These are phyloP conservation scores for Aphelenchoides bicaudatus DNA, from an alignment of 2,888 invertebrate species.

Conservation along the genomic window DNA sequence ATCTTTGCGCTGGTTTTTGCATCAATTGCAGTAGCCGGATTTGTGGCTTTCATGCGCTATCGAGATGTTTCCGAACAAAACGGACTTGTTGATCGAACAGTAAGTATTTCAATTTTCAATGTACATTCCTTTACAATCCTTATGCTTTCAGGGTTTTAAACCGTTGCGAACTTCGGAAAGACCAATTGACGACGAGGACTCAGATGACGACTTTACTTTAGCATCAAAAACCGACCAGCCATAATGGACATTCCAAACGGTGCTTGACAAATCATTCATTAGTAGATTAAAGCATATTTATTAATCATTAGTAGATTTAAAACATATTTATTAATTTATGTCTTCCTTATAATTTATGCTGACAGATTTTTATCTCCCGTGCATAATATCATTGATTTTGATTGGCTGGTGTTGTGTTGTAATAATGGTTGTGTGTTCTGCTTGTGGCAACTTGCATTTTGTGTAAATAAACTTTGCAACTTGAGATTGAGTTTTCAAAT, in stretches of 20 bases:
- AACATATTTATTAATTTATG: too few relatives aligned
- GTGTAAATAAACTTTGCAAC: too few relatives aligned
- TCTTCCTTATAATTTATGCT: too few relatives aligned
- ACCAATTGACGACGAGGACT: conserved; percentile 24
- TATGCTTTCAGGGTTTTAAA: conserved; percentile 50
- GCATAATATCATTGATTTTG: too few relatives aligned
- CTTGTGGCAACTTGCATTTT: too few relatives aligned
- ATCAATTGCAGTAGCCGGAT: conserved; percentile 20
- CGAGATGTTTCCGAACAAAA: conserved; percentile 18
- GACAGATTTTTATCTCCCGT: too few relatives aligned
- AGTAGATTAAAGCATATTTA: too few relatives aligned
- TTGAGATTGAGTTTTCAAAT: too few relatives aligned
- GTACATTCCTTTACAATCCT: background rate
- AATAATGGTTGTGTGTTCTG: too few relatives aligned
- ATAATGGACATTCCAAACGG: conserved; percentile 41
- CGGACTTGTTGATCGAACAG: conserved; percentile 28
- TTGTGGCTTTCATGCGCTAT: conserved; percentile 22
- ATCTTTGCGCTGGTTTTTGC: conserved; percentile 10
- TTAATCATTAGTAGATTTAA: too few relatives aligned
- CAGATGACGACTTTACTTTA: conserved; percentile 20
- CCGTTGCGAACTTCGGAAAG: conserved; percentile 44
- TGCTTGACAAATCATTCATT: conserved; percentile 58
- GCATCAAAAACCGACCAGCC: background rate
- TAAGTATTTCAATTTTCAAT: conserved; percentile 12
- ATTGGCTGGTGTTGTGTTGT: too few relatives aligned